Percentiles rank a stretch among this genome's conserved stretches.
phyloP scores from a whole-genome alignment of 2,113 vertebrate species.

The Progne subis region DNA sequence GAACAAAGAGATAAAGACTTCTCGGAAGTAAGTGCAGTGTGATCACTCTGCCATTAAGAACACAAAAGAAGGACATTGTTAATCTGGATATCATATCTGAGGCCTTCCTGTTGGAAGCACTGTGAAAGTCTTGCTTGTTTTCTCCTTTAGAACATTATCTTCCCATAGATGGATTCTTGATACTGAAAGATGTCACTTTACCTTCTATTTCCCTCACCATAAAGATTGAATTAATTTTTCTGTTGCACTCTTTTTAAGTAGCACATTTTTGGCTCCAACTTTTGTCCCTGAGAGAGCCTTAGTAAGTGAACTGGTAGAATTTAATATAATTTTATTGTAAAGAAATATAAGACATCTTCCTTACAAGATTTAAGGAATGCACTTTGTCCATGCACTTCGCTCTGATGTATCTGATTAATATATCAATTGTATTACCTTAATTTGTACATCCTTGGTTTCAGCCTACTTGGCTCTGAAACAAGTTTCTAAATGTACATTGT shows the following conservation, averaged over 20 bases:
- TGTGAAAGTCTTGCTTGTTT: neutral
- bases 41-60: neutral
- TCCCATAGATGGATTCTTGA: neutral
- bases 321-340: neutral
- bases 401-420: neutral
- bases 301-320: neutral
- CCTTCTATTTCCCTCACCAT: neutral
- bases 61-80: accelerated
- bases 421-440: neutral
- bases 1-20: neutral
- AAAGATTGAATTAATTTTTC: neutral
- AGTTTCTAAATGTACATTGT: neutral
- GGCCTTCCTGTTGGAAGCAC: neutral
- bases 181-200: neutral
- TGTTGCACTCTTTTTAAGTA: neutral
- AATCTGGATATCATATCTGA: neutral
- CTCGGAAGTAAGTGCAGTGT: neutral
- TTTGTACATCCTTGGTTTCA: neutral
- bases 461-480: neutral
- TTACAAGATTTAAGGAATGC: neutral
- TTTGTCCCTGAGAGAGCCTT: neutral
- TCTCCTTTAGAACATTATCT: neutral
- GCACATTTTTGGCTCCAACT: neutral
- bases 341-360: neutral
- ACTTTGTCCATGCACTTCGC: neutral